Percentiles rank a stretch among this genome's conserved stretches.
Evolutionary conservation across 2,888 invertebrate genomes (phyloP).

Genomic region (Drosophila neonasuta): DNA sequence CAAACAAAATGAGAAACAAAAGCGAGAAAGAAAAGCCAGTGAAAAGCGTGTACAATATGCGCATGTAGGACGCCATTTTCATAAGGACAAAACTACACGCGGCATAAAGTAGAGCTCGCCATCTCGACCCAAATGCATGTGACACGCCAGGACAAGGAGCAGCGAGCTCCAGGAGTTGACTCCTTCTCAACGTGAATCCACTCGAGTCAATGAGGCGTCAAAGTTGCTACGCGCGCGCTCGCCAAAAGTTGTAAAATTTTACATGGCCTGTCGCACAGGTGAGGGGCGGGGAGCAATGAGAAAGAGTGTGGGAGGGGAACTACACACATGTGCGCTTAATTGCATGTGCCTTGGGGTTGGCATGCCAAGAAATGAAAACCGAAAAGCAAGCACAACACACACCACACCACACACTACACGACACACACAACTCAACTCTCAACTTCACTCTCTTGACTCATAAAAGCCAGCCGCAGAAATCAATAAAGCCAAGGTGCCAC

Average conservation of each 20-base stretch:
- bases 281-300: slow-evolving; percentile 2
- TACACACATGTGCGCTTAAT: slow-evolving; percentile 79
- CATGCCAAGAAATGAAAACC: slow-evolving; percentile 39
- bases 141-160: slow-evolving; percentile 59
- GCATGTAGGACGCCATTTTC: slow-evolving; percentile 62
- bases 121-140: slow-evolving; percentile 74
- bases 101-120: slow-evolving; percentile 62
- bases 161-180: slow-evolving; percentile 7
- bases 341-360: slow-evolving; percentile 73
- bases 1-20: slow-evolving; percentile 31
- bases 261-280: slow-evolving; percentile 69
- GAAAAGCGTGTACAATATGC: slow-evolving; percentile 72
- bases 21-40: slow-evolving; percentile 51
- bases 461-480: slow-evolving; percentile 78
- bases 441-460: slow-evolving; percentile 52
- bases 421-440: slow-evolving; percentile 31
- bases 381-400: slow-evolving; percentile 29
- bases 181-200: slow-evolving; percentile 55
- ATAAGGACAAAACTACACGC: slow-evolving; percentile 46
- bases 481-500: slow-evolving; percentile 80
- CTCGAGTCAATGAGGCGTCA: slow-evolving; percentile 77
- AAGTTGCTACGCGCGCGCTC: slow-evolving; percentile 68
- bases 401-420: not conserved
- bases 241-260: slow-evolving; percentile 78
- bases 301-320: not conserved